Conservation (phyloP, 2,113 vertebrate genomes). For the Sebastes schlegelii region DNA sequence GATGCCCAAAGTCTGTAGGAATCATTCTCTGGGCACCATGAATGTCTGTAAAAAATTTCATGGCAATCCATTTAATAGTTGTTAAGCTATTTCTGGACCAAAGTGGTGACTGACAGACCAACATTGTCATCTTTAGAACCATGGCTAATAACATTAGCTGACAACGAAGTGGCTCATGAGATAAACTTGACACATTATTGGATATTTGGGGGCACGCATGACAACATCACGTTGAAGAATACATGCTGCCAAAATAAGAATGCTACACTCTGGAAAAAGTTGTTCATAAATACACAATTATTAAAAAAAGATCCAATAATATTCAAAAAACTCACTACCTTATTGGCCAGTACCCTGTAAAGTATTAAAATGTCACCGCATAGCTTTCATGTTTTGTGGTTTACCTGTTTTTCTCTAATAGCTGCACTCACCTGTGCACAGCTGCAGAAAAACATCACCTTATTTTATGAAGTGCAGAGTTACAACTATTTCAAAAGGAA, state of each 20-base stretch:
- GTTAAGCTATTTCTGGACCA: not conserved
- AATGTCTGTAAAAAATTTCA: too few species aligned
- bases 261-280: not conserved
- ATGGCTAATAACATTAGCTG: not conserved
- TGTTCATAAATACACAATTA: not conserved
- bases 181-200: not conserved
- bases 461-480: slow-evolving; percentile 29
- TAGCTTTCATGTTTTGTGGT: not conserved
- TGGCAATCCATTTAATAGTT: not conserved
- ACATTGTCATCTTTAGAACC: not conserved
- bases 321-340: not conserved
- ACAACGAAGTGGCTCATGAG: not conserved
- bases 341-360: slow-evolving; percentile 1
- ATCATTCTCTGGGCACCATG: not conserved
- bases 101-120: too few species aligned
- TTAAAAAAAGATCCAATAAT: not conserved
- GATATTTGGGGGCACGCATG: not conserved
- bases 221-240: not conserved
- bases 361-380: slow-evolving; percentile 2
- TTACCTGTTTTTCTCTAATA: not conserved
- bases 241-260: not conserved
- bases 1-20: not conserved
- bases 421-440: slow-evolving; percentile 1
- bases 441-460: not conserved
- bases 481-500: not conserved